Evolutionary conservation across 2,797 vertebrate genomes (phyloP).

Genomic region (Hippocampus kuda): DNA sequence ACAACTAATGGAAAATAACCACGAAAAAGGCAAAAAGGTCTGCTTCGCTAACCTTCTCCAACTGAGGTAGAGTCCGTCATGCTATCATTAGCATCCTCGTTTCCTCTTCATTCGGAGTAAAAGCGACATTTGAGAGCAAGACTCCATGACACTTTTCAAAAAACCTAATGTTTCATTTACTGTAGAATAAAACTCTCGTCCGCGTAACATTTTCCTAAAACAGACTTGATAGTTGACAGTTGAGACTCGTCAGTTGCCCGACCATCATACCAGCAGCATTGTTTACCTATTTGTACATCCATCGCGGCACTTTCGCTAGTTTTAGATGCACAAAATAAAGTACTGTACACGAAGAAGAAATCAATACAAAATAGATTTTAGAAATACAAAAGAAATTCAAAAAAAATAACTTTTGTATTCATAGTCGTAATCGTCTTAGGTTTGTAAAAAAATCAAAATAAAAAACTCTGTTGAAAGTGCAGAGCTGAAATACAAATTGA

Average conservation of each 20-base stretch:
- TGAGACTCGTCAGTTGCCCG: neutral
- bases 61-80: slow-evolving; percentile 4
- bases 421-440: neutral
- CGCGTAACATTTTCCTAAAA: neutral
- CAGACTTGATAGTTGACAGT: neutral
- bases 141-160: neutral
- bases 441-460: neutral
- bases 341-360: neutral
- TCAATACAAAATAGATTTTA: too few relatives aligned
- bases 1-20: neutral
- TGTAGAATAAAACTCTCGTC: neutral
- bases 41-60: neutral
- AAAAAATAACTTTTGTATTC: neutral
- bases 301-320: slow-evolving; percentile 40
- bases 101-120: neutral
- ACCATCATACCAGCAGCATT: neutral
- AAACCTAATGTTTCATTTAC: neutral
- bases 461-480: neutral
- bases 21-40: neutral
- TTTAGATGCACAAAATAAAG: neutral
- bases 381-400: neutral
- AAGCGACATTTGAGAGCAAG: neutral
- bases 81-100: neutral
- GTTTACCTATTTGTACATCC: slow-evolving; percentile 30
- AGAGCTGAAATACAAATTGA: neutral